Evolutionary conservation across 2,797 vertebrate species (phyloP).

Genomic region (Phoeniculus purpureus): DNA sequence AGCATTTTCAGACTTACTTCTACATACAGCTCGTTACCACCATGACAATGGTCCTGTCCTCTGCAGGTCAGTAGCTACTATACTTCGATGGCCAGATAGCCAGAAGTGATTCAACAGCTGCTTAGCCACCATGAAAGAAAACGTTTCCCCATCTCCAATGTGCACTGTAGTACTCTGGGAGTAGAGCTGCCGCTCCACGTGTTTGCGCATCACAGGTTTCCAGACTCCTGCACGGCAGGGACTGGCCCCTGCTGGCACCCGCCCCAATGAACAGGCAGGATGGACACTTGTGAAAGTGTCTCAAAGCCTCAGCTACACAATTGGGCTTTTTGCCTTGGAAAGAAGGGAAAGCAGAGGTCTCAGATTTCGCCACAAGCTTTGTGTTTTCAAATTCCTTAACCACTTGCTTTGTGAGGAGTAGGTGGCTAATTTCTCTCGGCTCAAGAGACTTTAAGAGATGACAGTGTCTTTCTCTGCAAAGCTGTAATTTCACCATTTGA

Average conservation of each 20-base stretch:
- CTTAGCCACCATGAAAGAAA: neutral
- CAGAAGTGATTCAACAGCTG: neutral
- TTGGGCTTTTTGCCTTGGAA: neutral
- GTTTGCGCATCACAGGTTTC: neutral
- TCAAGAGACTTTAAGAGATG: neutral
- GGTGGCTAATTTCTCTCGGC: neutral
- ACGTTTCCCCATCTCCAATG: neutral
- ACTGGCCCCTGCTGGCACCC: neutral
- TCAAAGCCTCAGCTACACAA: neutral
- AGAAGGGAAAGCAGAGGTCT: neutral
- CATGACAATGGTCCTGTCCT: neutral
- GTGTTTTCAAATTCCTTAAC: neutral
- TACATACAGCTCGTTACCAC: neutral
- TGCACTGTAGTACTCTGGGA: neutral
- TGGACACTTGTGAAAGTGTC: neutral
- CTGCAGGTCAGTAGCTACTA: neutral
- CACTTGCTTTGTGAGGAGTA: neutral
- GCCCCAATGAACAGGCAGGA: fast-evolving
- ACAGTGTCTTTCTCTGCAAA: neutral
- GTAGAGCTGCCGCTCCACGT: neutral
- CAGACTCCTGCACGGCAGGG: fast-evolving
- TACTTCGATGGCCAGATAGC: neutral
- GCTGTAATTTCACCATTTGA: neutral
- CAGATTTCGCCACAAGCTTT: neutral
- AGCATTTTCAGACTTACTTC: neutral